Conservation (phyloP, 2,113 vertebrate species). For the Rhipidura dahli region DNA sequence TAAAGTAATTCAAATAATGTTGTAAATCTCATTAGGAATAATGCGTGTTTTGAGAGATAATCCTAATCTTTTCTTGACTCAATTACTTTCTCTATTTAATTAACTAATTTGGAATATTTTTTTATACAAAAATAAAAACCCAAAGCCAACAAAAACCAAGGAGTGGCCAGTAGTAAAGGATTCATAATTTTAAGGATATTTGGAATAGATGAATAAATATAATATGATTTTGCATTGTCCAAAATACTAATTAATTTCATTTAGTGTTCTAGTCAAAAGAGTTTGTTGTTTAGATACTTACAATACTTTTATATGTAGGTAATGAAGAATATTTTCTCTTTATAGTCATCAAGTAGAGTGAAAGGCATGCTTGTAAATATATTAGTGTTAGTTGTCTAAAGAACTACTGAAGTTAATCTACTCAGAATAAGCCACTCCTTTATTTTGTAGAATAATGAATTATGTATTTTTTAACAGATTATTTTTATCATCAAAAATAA, state of each 20-base stretch:
- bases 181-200: neutral
- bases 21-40: constrained; percentile 8
- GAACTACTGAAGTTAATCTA: neutral
- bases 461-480: neutral
- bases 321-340: neutral
- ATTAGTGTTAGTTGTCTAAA: neutral
- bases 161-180: neutral
- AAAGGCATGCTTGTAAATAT: neutral
- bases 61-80: neutral
- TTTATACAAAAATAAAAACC: neutral
- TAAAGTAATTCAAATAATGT: constrained; percentile 10
- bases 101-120: neutral
- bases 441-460: neutral
- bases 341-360: neutral
- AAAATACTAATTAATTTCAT: neutral
- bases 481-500: neutral
- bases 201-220: neutral
- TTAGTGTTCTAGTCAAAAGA: neutral
- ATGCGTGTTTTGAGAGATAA: constrained; percentile 1
- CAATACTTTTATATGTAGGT: neutral
- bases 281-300: neutral
- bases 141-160: rapidly evolving
- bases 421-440: neutral
- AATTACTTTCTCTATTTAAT: neutral
- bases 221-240: neutral